Evolutionary conservation across 2,113 vertebrate species (phyloP), one percentile per base, ranked within the genome.

Genomic region (Geococcyx californianus): DNA sequence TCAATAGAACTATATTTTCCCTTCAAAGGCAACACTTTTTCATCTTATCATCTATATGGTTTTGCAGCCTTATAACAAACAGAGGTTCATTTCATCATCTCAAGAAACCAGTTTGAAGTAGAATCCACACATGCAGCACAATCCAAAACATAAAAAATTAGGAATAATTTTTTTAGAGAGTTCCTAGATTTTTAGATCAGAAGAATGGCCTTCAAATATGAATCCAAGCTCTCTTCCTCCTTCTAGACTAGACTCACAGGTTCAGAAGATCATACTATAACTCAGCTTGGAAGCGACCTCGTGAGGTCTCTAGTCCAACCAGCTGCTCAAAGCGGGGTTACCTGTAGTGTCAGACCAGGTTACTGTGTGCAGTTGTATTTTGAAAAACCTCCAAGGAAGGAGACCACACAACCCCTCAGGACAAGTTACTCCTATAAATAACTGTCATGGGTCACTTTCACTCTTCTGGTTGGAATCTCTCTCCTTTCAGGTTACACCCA

Each of bases 91-190:
- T 93, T 76, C 59, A 76, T 91, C 54, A 80, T 8, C 20, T 44
- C 64, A 25, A 88, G 23, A 51, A 28, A 83, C 16, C 21, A 86
- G 49, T 76, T 47, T 58, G 89, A 94, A 95, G 64, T 15, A 83
- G 25, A 51, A 83, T 25, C 44, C 49, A 75, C 26, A 26, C 13
- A 44, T 3, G 4, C 13, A 40, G 4, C 31, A 2, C 20, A 81
- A 77, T 49, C 16, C 51, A 84, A 90, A 90, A 31, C 13, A 55
- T 16, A 62, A 4, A 23, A 66, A 47, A 74, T 84, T 69, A 80
- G 31, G 18, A 83, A 6, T 7, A 66, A 18, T 23, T 66, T 78
- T 73, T 36, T 11, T 18, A 63, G 8, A 25, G 18, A 72, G 6
- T 72, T 75, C 11, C 38, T 87, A 88, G 34, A 42, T 67, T 87